Evolutionary conservation across 2,797 vertebrate species (phyloP).

Genomic region (Lerista edwardsae): DNA sequence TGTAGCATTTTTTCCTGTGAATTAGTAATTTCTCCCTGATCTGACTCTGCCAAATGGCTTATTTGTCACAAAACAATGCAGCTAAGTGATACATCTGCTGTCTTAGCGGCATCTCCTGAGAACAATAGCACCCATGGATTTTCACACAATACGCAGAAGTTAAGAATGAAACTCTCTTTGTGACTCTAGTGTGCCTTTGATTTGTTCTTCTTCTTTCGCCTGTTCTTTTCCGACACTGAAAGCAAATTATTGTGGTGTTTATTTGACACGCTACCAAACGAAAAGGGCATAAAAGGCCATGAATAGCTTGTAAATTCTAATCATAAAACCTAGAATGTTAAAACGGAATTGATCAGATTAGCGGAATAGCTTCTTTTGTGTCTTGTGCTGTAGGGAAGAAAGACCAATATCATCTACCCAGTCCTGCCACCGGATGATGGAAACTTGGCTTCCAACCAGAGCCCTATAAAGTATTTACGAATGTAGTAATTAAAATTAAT

Average conservation of each 20-base stretch:
- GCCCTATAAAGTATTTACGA: constrained; percentile 46
- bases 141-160: not conserved
- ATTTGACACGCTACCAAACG: constrained; percentile 13
- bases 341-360: constrained; percentile 30
- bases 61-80: not conserved
- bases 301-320: constrained; percentile 33
- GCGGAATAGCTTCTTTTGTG: constrained; percentile 23
- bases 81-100: not conserved
- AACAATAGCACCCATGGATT: not conserved
- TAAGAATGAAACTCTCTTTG: not conserved
- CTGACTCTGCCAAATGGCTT: constrained; percentile 1
- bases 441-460: constrained; percentile 23
- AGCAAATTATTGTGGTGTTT: not conserved
- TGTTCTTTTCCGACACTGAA: not conserved
- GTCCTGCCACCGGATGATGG: not conserved
- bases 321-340: constrained; percentile 26
- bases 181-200: not conserved
- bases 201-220: not conserved
- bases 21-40: not conserved
- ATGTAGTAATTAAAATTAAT: constrained; percentile 65
- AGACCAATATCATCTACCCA: constrained; percentile 20
- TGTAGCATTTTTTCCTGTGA: not conserved
- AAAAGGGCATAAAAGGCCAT: constrained; percentile 27
- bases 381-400: not conserved
- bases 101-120: not conserved